These are phyloP conservation scores for Embidobia sp. DNA, from an alignment of 2,888 invertebrate species.

Conservation along the genomic window DNA sequence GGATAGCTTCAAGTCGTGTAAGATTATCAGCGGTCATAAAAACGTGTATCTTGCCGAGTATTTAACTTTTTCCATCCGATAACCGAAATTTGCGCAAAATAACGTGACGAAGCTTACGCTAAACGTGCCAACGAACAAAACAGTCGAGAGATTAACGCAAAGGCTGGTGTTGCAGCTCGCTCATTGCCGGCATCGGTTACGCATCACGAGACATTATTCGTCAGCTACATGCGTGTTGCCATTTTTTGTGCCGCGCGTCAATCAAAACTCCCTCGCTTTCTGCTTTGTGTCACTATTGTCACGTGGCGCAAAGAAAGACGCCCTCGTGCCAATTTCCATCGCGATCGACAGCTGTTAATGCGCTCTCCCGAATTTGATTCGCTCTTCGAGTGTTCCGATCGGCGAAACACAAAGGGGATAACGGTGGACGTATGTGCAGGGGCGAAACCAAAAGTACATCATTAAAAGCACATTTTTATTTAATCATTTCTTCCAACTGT, in stretches of 20 bases:
- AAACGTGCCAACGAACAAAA: background rate
- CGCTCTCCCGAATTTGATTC: constrained; percentile 73
- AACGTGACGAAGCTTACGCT: too few species aligned
- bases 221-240: constrained; percentile 18
- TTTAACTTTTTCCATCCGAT: constrained; percentile 6
- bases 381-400: constrained; percentile 42
- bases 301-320: constrained; percentile 46
- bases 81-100: constrained; percentile 1
- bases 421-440: constrained; percentile 2
- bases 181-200: too few species aligned
- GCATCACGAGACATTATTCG: constrained; percentile 7
- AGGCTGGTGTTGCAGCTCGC: too few species aligned
- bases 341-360: constrained; percentile 76
- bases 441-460: constrained; percentile 50
- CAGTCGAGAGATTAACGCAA: too few species aligned
- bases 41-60: constrained; percentile 11
- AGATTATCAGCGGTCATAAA: constrained; percentile 25
- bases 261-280: constrained; percentile 41
- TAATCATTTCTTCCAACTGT: constrained; percentile 34
- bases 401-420: constrained; percentile 30
- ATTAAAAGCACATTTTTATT: constrained; percentile 49
- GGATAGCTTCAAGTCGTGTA: constrained; percentile 1
- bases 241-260: constrained; percentile 30
- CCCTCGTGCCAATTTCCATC: constrained; percentile 70
- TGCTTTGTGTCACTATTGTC: constrained; percentile 28